A percentile compares a stretch with the other conserved stretches of the same genome.
Conservation (phyloP, 2,888 invertebrate genomes). For the Heteromurus nitidus region DNA sequence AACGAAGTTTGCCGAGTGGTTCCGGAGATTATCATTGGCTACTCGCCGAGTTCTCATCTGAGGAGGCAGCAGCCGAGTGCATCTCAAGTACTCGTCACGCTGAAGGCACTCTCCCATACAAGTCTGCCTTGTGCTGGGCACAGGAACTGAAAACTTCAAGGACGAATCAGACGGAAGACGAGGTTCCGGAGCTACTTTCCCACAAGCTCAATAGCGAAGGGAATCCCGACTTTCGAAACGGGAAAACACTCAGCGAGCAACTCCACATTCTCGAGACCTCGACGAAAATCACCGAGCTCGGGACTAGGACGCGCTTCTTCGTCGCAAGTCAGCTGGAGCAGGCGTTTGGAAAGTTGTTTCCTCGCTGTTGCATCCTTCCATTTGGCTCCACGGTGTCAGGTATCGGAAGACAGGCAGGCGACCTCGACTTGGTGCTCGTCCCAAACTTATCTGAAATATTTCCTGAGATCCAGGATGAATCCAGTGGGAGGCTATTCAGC, state of each 20-base stretch:
- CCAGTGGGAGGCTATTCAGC: constrained; percentile 78
- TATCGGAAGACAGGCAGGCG: constrained; percentile 71
- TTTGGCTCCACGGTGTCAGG: constrained; percentile 73
- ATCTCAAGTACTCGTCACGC: constrained; percentile 55
- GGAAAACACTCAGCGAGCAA: constrained; percentile 68
- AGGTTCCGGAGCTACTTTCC: constrained; percentile 24
- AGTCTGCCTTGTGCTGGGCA: constrained; percentile 67
- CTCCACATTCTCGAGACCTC: constrained; percentile 61
- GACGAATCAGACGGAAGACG: not conserved
- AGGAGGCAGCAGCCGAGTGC: constrained; percentile 62
- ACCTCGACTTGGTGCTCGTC: constrained; percentile 71
- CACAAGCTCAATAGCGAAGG: constrained; percentile 44
- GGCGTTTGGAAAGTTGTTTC: constrained; percentile 67
- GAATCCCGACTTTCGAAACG: constrained; percentile 61
- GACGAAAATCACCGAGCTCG: constrained; percentile 66
- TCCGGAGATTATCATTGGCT: constrained; percentile 69
- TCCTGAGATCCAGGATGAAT: constrained; percentile 8
- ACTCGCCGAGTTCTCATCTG: constrained; percentile 68
- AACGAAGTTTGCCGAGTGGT: too few relatives aligned
- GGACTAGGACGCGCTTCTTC: constrained; percentile 68
- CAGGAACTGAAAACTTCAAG: not conserved
- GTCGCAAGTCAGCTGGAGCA: constrained; percentile 69
- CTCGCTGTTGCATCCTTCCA: constrained; percentile 70
- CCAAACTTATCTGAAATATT: constrained; percentile 69
- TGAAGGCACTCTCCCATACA: constrained; percentile 67